These are phyloP conservation scores for Ormia ochracea DNA, from an alignment of 2,888 invertebrate genomes.

Conservation along the genomic window DNA sequence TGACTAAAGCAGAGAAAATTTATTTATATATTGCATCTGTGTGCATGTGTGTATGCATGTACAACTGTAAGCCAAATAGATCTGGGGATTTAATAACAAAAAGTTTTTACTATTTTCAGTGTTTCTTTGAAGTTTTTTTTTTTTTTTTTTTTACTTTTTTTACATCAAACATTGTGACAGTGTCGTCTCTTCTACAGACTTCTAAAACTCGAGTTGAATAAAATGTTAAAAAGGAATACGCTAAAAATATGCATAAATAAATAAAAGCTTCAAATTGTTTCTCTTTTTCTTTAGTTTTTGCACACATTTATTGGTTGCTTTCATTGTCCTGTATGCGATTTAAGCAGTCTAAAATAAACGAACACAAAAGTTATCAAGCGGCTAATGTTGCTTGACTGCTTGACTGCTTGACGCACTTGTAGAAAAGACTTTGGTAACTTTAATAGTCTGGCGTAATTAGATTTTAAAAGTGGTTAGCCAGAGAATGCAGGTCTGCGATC, in stretches of 20 bases:
- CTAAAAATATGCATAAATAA: constrained; percentile 57
- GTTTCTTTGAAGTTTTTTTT: constrained; percentile 29
- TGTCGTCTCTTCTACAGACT: constrained; percentile 30
- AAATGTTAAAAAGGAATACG: neutral
- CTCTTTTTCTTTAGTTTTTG: neutral
- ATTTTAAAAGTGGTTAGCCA: neutral
- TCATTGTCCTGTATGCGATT: constrained; percentile 30
- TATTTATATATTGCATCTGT: neutral
- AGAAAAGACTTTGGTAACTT: neutral
- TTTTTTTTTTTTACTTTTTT: neutral
- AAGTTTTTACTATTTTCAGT: constrained; percentile 33
- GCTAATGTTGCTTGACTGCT: constrained; percentile 35
- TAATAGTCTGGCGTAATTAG: neutral
- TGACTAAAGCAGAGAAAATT: neutral
- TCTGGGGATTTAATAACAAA: constrained; percentile 30
- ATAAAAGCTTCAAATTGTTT: constrained; percentile 37
- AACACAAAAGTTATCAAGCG: constrained; percentile 21
- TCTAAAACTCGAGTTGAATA: constrained; percentile 11
- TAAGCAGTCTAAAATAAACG: constrained; percentile 40
- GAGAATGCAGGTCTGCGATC: too few relatives aligned
- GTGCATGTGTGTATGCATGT: neutral
- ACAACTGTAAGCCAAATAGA: constrained; percentile 36
- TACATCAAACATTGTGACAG: constrained; percentile 47
- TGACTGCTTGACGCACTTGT: neutral
- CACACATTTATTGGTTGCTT: constrained; percentile 9